Conservation (phyloP, 2,113 vertebrate species). For the Mohoua ochrocephala region DNA sequence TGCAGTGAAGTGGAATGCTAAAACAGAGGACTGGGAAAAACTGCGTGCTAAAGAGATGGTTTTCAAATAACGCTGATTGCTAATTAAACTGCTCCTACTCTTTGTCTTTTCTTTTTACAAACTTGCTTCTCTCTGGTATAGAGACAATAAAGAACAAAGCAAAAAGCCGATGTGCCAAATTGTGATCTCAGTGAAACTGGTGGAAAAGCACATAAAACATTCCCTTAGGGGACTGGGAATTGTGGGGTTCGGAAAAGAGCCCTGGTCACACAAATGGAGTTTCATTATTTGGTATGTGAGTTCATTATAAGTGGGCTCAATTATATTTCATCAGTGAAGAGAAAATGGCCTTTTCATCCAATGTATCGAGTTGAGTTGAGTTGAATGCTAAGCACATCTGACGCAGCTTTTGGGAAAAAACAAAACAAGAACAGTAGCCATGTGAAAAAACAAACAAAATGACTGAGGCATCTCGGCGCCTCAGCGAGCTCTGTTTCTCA, state of each 20-base stretch:
- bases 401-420: slow-evolving; percentile 17
- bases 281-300: slow-evolving; percentile 40
- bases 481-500: background rate
- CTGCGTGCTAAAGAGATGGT: background rate
- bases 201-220: slow-evolving; percentile 1
- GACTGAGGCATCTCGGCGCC: background rate
- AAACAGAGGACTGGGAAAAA: background rate
- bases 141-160: slow-evolving; percentile 24
- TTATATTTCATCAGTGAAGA: slow-evolving; percentile 58
- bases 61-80: background rate
- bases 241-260: slow-evolving; percentile 14
- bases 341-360: slow-evolving; percentile 46
- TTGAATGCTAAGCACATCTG: slow-evolving; percentile 49
- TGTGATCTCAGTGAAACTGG: slow-evolving; percentile 28
- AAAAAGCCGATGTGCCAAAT: slow-evolving; percentile 25
- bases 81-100: slow-evolving; percentile 42
- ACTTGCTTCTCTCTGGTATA: background rate
- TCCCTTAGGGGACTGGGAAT: slow-evolving; percentile 3
- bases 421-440: slow-evolving; percentile 34
- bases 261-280: background rate
- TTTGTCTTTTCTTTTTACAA: background rate
- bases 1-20: background rate
- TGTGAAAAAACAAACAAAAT: slow-evolving; percentile 48
- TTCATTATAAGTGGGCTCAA: slow-evolving; percentile 52
- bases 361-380: slow-evolving; percentile 34